These are phyloP conservation scores for Eueremaeus valkanovi DNA, from an alignment of 2,888 invertebrate species.

Conservation along the genomic window DNA sequence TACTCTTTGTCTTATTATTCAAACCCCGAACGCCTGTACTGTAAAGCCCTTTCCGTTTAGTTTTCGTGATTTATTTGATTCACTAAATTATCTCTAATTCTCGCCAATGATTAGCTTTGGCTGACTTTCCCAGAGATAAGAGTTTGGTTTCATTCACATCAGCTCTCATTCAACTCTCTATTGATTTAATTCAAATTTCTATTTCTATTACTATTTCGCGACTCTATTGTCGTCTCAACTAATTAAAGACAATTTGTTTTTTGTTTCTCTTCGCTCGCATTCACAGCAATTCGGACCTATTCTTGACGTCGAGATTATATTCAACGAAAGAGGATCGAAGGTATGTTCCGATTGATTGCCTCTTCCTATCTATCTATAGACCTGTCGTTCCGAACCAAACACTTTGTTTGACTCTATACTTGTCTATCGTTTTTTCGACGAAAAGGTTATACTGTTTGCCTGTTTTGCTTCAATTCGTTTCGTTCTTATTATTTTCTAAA, in stretches of 20 bases:
- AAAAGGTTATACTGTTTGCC: no score
- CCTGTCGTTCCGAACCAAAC: background rate
- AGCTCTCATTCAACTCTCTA: background rate
- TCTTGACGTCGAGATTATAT: slow-evolving; percentile 99
- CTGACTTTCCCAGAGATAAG: background rate
- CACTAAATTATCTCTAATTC: slow-evolving; percentile 2
- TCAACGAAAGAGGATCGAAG: slow-evolving; percentile 98
- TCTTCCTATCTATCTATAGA: background rate
- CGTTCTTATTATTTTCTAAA: background rate
- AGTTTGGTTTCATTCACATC: background rate
- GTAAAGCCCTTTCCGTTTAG: background rate
- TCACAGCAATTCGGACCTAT: slow-evolving; percentile 95
- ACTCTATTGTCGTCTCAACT: background rate
- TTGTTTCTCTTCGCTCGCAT: background rate
- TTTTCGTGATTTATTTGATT: background rate
- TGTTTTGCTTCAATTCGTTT: slow-evolving; percentile 10
- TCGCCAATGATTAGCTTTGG: background rate
- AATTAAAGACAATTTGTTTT: slow-evolving; percentile 9
- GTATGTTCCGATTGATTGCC: background rate
- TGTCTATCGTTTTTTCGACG: background rate
- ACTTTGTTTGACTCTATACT: background rate
- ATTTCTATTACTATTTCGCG: no score
- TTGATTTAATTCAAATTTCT: no score
- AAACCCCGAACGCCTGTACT: background rate
- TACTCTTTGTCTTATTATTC: background rate